Conservation (phyloP, 2,888 invertebrate genomes). For the Empis stercorea region DNA sequence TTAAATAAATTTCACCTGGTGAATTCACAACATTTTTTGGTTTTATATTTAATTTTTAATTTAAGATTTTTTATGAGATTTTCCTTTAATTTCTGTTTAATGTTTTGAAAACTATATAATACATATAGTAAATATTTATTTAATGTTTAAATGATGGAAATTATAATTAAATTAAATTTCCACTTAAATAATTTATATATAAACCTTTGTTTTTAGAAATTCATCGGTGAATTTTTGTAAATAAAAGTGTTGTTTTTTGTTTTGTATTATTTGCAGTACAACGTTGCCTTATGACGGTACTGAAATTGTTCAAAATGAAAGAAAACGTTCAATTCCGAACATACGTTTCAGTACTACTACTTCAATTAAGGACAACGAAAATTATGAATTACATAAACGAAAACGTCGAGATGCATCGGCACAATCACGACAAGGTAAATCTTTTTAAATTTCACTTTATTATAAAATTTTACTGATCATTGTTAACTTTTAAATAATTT, state of each 20-base stretch:
- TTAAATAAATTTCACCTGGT: too few relatives aligned
- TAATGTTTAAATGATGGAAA: background rate
- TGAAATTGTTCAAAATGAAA: constrained; percentile 9
- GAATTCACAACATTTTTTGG: too few relatives aligned
- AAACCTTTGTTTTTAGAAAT: background rate
- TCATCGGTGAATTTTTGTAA: background rate
- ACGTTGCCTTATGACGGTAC: constrained; percentile 11
- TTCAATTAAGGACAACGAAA: background rate
- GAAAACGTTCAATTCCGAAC: constrained; percentile 6
- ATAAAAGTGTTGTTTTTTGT: background rate
- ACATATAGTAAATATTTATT: background rate
- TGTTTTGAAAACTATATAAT: background rate
- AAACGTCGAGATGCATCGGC: constrained; percentile 5
- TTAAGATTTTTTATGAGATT: too few relatives aligned
- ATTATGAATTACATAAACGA: background rate
- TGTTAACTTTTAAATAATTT: too few relatives aligned
- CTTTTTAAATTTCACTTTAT: background rate
- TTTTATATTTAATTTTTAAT: too few relatives aligned
- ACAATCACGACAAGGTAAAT: background rate
- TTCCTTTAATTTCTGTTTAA: too few relatives aligned
- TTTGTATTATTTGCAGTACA: constrained; percentile 6
- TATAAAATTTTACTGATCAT: too few relatives aligned
- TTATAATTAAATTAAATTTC: background rate
- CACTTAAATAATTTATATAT: background rate
- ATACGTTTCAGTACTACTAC: background rate